These are phyloP conservation scores for Fulmarus glacialis DNA, from an alignment of 2,113 vertebrate genomes.

Conservation along the genomic window DNA sequence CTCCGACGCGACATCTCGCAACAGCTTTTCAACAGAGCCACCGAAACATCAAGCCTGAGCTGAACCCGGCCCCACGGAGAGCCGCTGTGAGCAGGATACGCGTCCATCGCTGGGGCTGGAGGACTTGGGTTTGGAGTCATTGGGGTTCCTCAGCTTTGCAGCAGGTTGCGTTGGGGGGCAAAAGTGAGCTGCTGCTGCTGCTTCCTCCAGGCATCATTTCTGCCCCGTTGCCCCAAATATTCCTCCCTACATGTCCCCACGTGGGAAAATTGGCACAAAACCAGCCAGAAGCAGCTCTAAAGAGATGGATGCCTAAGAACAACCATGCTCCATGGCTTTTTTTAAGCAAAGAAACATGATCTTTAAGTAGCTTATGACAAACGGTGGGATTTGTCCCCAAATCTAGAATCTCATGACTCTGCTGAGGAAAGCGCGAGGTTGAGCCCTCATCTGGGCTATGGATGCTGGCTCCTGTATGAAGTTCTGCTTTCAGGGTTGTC, in stretches of 20 bases:
- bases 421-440: neutral
- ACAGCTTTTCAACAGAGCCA: neutral
- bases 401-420: neutral
- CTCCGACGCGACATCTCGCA: neutral
- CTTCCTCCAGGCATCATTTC: neutral
- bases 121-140: neutral
- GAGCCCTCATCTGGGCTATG: neutral
- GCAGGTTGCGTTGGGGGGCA: neutral
- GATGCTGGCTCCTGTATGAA: neutral
- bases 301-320: neutral
- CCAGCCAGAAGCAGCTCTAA: neutral
- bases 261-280: neutral
- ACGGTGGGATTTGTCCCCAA: neutral
- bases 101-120: neutral
- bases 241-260: rapidly evolving
- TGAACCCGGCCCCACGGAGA: rapidly evolving
- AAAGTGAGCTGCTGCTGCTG: rapidly evolving
- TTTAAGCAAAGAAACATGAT: neutral
- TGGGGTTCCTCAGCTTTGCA: neutral
- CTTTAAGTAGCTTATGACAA: neutral
- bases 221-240: rapidly evolving
- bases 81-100: neutral
- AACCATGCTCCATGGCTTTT: neutral
- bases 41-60: neutral
- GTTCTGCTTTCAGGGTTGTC: rapidly evolving